These are phyloP conservation scores for Diadegma fenestrale DNA, from an alignment of 2,888 invertebrate species.

Conservation along the genomic window DNA sequence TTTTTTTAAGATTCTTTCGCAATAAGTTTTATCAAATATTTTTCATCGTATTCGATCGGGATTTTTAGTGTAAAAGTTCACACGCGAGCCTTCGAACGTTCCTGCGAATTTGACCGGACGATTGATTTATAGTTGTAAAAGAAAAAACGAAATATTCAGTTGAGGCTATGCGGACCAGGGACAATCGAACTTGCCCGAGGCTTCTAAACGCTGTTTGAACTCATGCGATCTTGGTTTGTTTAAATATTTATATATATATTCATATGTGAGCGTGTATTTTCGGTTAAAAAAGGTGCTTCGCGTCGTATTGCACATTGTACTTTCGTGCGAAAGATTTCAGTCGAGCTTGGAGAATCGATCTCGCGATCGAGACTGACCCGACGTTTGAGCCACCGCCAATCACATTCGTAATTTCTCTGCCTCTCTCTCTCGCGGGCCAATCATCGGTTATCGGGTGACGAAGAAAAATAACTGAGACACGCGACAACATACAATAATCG, in stretches of 20 bases:
- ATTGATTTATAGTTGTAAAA: conserved; percentile 2
- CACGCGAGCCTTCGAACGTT: background rate
- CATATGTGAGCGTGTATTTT: conserved; percentile 22
- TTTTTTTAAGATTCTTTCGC: background rate
- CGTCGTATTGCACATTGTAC: conserved; percentile 67
- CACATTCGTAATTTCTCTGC: conserved; percentile 28
- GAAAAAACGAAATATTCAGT: background rate
- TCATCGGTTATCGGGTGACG: background rate
- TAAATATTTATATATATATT: conserved; percentile 30
- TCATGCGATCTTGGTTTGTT: conserved; percentile 31
- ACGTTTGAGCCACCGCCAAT: conserved; percentile 47
- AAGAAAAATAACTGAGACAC: background rate
- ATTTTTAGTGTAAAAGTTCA: background rate
- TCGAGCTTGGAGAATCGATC: conserved; percentile 15
- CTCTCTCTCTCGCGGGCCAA: background rate
- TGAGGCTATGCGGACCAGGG: background rate
- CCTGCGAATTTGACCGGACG: background rate
- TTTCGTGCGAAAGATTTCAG: conserved; percentile 53
- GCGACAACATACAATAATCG: background rate
- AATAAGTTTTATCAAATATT: background rate
- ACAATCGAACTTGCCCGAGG: background rate
- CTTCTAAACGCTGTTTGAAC: conserved; percentile 19
- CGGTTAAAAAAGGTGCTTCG: conserved; percentile 57
- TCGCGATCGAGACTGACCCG: conserved; percentile 43
- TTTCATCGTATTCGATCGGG: background rate